These are phyloP conservation scores for Acanthornis magna DNA, from an alignment of 2,797 vertebrate genomes.

Conservation along the genomic window DNA sequence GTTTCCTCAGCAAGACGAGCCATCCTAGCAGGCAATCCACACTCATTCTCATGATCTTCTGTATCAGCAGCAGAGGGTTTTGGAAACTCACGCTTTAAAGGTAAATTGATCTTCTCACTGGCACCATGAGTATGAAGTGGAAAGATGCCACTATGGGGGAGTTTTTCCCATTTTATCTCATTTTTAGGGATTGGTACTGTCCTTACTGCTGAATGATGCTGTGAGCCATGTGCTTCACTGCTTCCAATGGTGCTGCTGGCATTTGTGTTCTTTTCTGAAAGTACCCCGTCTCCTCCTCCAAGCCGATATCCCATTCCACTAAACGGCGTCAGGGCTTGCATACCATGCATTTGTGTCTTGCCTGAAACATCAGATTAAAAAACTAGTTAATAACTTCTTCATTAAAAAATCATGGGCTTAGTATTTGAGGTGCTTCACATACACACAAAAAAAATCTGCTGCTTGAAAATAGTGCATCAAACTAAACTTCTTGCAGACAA, in stretches of 20 bases:
- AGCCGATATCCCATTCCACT: slow-evolving; percentile 87
- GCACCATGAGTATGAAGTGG: not conserved
- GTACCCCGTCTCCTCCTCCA: slow-evolving; percentile 65
- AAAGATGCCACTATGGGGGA: not conserved
- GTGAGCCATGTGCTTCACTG: not conserved
- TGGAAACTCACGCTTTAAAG: slow-evolving; percentile 47
- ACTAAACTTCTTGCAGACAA: not conserved
- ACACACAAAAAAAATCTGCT: not conserved
- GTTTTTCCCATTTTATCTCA: slow-evolving; percentile 26
- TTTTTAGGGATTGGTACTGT: slow-evolving; percentile 4
- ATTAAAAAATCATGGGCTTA: not conserved
- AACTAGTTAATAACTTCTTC: not conserved
- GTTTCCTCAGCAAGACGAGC: not conserved
- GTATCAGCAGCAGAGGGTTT: slow-evolving; percentile 77
- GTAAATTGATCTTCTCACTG: not conserved
- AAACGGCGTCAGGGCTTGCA: slow-evolving; percentile 82
- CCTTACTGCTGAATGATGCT: not conserved
- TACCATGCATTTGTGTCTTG: slow-evolving; percentile 64
- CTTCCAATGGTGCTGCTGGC: not conserved
- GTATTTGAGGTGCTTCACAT: not conserved
- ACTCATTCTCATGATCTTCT: slow-evolving; percentile 76
- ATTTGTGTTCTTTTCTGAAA: slow-evolving; percentile 8
- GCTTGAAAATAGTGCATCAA: not conserved
- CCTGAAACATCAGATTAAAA: slow-evolving; percentile 66
- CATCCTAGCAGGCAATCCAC: slow-evolving; percentile 79